phyloP scores from a whole-genome alignment of 2,888 invertebrate species.

The Onthophagus sagittarius region DNA sequence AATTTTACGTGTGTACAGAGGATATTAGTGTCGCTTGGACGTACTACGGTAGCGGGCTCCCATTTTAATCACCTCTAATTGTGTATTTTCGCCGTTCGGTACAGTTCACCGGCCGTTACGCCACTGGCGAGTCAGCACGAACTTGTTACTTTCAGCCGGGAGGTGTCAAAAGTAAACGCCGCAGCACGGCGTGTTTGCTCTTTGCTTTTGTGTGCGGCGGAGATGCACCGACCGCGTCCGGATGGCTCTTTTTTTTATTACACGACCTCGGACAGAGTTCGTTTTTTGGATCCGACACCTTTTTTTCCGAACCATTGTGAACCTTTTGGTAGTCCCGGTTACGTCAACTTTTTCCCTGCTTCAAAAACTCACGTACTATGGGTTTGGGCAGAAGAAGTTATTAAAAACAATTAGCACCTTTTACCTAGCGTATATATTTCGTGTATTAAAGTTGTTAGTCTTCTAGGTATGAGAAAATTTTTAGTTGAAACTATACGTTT shows the following conservation, averaged over 20 bases:
- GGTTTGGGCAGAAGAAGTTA: constrained; percentile 18
- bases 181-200: constrained; percentile 34
- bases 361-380: neutral
- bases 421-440: neutral
- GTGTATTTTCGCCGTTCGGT: constrained; percentile 36
- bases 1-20: neutral
- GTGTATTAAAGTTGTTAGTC: neutral
- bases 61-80: constrained; percentile 47
- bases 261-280: constrained; percentile 1
- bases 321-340: neutral
- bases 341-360: neutral
- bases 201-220: constrained; percentile 19
- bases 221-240: constrained; percentile 18
- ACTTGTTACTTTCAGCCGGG: constrained; percentile 47
- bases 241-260: constrained; percentile 20
- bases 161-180: constrained; percentile 49
- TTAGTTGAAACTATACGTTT: no score
- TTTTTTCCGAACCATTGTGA: neutral
- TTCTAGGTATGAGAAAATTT: no score
- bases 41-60: constrained; percentile 49
- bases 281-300: constrained; percentile 7
- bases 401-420: constrained; percentile 23
- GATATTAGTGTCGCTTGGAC: constrained; percentile 30
- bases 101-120: constrained; percentile 30
- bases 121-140: constrained; percentile 45